Percentiles rank a stretch among this genome's conserved stretches.
These are phyloP conservation scores for Andrena dorsata DNA, from an alignment of 2,888 invertebrate genomes.

Conservation along the genomic window DNA sequence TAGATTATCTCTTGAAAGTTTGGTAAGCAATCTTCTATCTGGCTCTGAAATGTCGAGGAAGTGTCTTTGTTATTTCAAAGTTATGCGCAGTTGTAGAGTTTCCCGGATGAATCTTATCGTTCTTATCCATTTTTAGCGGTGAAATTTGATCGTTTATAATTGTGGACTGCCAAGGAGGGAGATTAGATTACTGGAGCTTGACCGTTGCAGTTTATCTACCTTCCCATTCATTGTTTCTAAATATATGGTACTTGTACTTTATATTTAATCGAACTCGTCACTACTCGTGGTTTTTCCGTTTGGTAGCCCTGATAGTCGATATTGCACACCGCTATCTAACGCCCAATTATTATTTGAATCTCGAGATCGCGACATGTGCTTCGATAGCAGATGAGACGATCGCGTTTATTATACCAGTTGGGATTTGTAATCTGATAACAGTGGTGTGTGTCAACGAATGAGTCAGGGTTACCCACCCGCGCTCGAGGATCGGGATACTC, in stretches of 20 bases:
- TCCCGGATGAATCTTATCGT: neutral
- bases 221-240: neutral
- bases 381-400: neutral
- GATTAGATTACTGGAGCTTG: slow-evolving; percentile 32
- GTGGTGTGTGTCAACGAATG: neutral
- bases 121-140: neutral
- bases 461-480: slow-evolving; percentile 6
- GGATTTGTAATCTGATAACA: slow-evolving; percentile 21
- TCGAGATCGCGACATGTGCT: neutral
- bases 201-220: neutral
- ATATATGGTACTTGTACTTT: neutral
- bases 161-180: neutral
- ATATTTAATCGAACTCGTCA: neutral
- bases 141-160: neutral
- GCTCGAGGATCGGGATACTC: neutral
- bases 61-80: neutral
- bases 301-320: no score
- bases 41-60: neutral
- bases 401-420: neutral
- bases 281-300: neutral
- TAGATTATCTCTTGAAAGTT: neutral
- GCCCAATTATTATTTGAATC: neutral
- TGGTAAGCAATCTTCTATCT: neutral
- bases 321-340: no score
- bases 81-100: neutral